Evolutionary conservation across 2,888 invertebrate genomes (phyloP).

Genomic region (Ceriagrion tenellum): DNA sequence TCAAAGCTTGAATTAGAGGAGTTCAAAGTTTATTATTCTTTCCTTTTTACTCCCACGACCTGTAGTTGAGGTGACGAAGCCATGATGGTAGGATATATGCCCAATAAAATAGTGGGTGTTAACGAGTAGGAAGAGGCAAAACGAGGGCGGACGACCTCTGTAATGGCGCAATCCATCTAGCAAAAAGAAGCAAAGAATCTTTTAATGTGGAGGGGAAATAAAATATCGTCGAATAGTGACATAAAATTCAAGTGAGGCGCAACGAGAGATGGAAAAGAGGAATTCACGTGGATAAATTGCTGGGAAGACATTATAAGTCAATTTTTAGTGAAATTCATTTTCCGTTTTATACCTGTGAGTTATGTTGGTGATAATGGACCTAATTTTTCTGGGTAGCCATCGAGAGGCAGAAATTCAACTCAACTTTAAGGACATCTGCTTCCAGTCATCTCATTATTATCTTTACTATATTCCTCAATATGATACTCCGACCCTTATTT

Average conservation of each 20-base stretch:
- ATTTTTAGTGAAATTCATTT: neutral
- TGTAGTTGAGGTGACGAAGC: neutral
- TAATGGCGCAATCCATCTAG: neutral
- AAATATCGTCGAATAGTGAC: neutral
- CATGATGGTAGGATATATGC: neutral
- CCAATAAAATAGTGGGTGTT: neutral
- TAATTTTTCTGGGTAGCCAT: neutral
- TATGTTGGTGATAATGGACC: neutral
- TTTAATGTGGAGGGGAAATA: neutral
- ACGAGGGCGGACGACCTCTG: neutral
- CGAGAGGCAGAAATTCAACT: neutral
- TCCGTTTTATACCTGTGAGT: neutral
- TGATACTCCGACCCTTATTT: too few species aligned
- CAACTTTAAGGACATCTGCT: too few species aligned
- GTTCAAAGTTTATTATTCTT: neutral
- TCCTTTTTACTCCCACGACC: neutral
- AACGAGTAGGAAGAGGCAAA: neutral
- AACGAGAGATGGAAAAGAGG: neutral
- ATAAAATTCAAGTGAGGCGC: neutral
- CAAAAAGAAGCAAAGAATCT: neutral
- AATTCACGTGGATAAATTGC: neutral
- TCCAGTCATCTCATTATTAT: too few species aligned
- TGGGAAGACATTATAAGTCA: neutral
- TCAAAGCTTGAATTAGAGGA: neutral
- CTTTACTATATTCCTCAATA: too few species aligned